Percentiles rank a stretch among this genome's conserved stretches.
phyloP scores from a whole-genome alignment of 1,140 invertebrate genomes.

The Heliconius hewitsoni region DNA sequence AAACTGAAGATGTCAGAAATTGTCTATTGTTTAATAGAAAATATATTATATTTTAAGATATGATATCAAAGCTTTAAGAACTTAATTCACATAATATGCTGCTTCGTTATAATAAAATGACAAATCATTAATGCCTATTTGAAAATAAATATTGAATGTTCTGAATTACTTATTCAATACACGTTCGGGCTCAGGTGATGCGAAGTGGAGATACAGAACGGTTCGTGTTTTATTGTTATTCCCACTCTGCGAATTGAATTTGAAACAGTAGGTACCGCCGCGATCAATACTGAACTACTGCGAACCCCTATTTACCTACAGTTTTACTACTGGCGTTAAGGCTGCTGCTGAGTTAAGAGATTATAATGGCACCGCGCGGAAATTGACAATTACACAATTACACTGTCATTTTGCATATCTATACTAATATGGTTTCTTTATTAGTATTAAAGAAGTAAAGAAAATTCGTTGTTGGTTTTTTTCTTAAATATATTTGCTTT shows the following conservation, averaged over 20 bases:
- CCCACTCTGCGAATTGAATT: conserved; percentile 80
- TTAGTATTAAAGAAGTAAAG: not conserved
- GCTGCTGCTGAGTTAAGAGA: not conserved
- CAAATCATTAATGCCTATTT: not conserved
- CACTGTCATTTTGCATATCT: not conserved
- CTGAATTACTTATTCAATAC: conserved; percentile 49
- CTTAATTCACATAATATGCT: not conserved
- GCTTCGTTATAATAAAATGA: not conserved
- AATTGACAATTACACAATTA: not conserved
- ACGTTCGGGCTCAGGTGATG: conserved; percentile 71
- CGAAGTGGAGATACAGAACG: conserved; percentile 61
- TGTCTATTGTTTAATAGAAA: too few species aligned
- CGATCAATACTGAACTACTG: conserved; percentile 64
- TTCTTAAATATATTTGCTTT: too few species aligned
- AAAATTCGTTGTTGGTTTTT: too few species aligned
- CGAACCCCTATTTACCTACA: conserved; percentile 36
- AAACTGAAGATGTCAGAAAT: too few species aligned
- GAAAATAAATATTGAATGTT: not conserved
- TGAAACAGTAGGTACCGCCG: conserved; percentile 56
- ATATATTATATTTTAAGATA: too few species aligned
- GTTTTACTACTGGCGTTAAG: conserved; percentile 6
- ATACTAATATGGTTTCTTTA: not conserved
- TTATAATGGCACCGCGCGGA: not conserved
- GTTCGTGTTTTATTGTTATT: conserved; percentile 75
- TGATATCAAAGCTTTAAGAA: not conserved